phyloP scores from a whole-genome alignment of 37 sponge, comb jelly and placozoan species.

The Dysidea cf. avara region DNA sequence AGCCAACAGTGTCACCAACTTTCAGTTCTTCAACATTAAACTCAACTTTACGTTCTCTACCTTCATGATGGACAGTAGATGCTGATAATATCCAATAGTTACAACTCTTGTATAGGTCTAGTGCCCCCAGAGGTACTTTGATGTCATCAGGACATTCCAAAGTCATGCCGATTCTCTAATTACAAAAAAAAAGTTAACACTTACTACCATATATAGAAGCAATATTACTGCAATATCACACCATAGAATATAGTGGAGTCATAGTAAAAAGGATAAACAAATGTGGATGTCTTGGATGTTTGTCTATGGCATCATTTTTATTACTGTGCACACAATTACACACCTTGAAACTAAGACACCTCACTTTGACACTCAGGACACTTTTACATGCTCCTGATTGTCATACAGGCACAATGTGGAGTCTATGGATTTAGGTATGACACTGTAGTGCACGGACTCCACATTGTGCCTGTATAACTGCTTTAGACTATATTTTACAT shows the following conservation, averaged over 20 bases:
- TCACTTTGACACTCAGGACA: too few relatives aligned
- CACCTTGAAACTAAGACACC: too few relatives aligned
- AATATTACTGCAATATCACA: not conserved
- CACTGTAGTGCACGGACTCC: too few relatives aligned
- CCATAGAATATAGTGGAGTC: not conserved
- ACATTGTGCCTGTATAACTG: too few relatives aligned
- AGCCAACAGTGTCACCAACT: slow-evolving; percentile 72
- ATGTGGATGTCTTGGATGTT: too few relatives aligned
- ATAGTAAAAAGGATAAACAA: not conserved
- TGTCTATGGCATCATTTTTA: too few relatives aligned
- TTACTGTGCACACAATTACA: too few relatives aligned
- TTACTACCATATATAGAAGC: too few relatives aligned
- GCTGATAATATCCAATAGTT: slow-evolving; percentile 92
- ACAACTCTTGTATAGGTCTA: slow-evolving; percentile 76
- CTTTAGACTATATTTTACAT: too few relatives aligned
- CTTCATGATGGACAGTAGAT: slow-evolving; percentile 78
- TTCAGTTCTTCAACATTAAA: slow-evolving; percentile 72
- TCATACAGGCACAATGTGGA: too few relatives aligned
- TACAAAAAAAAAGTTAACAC: not conserved
- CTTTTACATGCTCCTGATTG: too few relatives aligned
- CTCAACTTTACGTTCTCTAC: slow-evolving; percentile 69
- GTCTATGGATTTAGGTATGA: too few relatives aligned
- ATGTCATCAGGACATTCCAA: slow-evolving; percentile 61
- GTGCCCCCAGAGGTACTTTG: slow-evolving; percentile 69
- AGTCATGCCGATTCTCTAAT: slow-evolving; percentile 80